Conservation (phyloP, 2,797 vertebrate species). For the Coracias cyanogaster region DNA sequence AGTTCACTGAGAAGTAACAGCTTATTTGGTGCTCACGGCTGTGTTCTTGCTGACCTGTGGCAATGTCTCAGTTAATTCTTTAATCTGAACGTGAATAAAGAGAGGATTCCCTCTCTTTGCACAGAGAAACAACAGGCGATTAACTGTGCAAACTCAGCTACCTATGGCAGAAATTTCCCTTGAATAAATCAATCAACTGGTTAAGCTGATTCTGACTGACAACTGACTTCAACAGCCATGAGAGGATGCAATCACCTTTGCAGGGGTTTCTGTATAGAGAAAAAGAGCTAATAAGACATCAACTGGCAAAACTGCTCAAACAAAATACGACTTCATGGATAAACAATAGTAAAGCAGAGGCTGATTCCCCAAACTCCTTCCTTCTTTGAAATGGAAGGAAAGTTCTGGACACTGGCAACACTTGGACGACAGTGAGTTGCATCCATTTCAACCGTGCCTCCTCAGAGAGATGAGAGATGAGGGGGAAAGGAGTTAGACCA, state of each 20-base stretch:
- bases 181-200: background rate
- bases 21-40: background rate
- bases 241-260: background rate
- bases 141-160: background rate
- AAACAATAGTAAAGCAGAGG: background rate
- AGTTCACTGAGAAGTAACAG: background rate
- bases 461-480: background rate
- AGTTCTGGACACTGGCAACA: background rate
- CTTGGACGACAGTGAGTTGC: background rate
- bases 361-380: background rate
- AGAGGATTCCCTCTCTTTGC: background rate
- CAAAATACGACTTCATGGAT: background rate
- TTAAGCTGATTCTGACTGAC: background rate
- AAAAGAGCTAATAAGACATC: background rate
- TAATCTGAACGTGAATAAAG: background rate
- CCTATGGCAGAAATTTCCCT: background rate
- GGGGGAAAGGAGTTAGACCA: background rate
- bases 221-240: background rate
- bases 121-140: background rate
- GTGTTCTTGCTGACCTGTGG: background rate
- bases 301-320: background rate
- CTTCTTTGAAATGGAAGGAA: background rate
- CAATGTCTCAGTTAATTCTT: background rate
- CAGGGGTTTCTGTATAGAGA: background rate
- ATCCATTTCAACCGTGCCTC: background rate